These are phyloP conservation scores for Tenrec ecaudatus DNA, from an alignment of 2,113 vertebrate species.

Conservation along the genomic window DNA sequence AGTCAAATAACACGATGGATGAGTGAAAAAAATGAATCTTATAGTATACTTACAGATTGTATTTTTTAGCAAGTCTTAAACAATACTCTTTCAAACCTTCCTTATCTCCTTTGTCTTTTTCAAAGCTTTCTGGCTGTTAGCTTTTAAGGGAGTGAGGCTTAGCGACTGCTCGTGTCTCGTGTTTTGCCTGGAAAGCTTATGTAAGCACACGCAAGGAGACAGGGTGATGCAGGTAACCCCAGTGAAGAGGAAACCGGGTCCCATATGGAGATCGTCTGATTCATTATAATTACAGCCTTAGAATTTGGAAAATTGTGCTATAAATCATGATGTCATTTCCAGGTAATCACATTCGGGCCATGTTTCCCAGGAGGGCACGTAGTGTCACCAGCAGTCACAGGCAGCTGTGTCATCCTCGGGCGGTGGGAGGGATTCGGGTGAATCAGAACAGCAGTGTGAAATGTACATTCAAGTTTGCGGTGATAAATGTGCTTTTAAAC, in stretches of 20 bases:
- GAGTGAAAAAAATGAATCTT: too few relatives aligned
- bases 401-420: conserved; percentile 75
- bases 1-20: too few relatives aligned
- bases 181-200: background rate
- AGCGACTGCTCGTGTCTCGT: conserved; percentile 37
- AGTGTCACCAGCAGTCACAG: background rate
- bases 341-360: conserved; percentile 74
- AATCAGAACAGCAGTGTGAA: background rate
- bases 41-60: background rate
- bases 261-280: conserved; percentile 58
- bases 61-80: background rate
- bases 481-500: background rate
- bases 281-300: conserved; percentile 77
- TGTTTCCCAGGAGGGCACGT: conserved; percentile 52
- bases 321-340: conserved; percentile 83
- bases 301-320: conserved; percentile 79
- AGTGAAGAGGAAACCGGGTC: conserved; percentile 60
- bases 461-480: conserved; percentile 5
- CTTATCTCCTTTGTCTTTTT: background rate
- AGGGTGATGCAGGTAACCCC: conserved; percentile 55
- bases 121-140: background rate
- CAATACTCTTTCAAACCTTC: conserved; percentile 2
- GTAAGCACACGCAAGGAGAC: background rate
- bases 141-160: conserved; percentile 48
- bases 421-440: background rate